A percentile compares a stretch with the other conserved stretches of the same genome.
Conservation (phyloP, 30 jellyfish, hydroid and myxozoan genomes). For the Clytia hemisphaerica region DNA sequence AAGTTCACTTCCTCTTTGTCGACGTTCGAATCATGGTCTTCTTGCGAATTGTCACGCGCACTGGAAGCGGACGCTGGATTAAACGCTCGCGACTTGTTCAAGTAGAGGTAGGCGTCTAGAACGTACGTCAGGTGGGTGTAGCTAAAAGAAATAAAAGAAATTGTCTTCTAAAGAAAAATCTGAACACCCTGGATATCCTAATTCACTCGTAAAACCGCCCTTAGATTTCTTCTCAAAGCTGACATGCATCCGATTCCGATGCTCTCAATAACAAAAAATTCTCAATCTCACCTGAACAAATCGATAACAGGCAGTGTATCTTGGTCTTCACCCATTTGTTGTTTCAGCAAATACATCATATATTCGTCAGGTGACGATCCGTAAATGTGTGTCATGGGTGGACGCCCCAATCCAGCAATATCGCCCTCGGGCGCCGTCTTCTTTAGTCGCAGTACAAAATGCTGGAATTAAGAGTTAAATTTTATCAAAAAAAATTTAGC, state of each 20-base stretch:
- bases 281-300: conserved; percentile 51
- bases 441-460: conserved; percentile 42
- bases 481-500: neutral
- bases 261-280: neutral
- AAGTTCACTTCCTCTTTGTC: too few species aligned
- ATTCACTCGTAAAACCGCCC: neutral
- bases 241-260: neutral
- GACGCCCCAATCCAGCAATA: conserved; percentile 60
- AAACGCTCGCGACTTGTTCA: conserved; percentile 41
- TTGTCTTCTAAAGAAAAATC: neutral
- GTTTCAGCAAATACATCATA: conserved; percentile 52
- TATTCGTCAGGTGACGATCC: conserved; percentile 87
- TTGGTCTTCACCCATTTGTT: conserved; percentile 44
- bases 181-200: neutral
- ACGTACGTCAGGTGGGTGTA: conserved; percentile 72
- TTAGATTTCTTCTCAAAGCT: neutral
- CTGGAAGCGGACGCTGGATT: too few species aligned
- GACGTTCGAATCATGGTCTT: too few species aligned
- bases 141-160: conserved; percentile 26
- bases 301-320: conserved; percentile 72
- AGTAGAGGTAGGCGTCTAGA: conserved; percentile 79
- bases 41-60: too few species aligned
- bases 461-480: neutral
- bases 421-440: conserved; percentile 45
- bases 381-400: conserved; percentile 39